Base-by-base conservation (phyloP, 2,113 vertebrate genomes). In the Pycnonotus jocosus region DNA sequence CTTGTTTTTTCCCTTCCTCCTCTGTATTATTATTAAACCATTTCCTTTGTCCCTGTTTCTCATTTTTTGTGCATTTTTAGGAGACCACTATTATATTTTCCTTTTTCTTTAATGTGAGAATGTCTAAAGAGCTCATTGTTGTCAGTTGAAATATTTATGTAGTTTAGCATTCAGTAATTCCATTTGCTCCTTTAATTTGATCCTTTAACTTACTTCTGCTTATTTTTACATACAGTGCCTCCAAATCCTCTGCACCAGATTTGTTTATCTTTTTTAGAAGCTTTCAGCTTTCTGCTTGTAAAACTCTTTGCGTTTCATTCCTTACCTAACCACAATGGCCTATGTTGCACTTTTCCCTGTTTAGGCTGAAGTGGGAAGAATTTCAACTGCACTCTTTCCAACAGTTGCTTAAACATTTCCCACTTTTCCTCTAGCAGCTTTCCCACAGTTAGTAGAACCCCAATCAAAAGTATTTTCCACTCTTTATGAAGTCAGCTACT, bases 261-360 rank as follows among this genome's bases (percentile, higher is more conserved):
- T 94, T 97, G 92, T 96, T 95, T 97, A 93, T 93, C 91, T 95
- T 96, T 95, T 94, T 95, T 42, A 94, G 93, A 96, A 97, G 92
- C 85, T 96, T 97, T 97, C 95, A 94, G 86, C 92, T 96, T 96
- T 95, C 78, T 96, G 86, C 92, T 94, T 97, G 87, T 98, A 95
- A 97, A 97, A 97, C 92, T 54, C 97, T 96, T 97, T 93, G 95
- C 95, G 86, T 97, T 90, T 93, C 90, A 96, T 97, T 97, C 92
- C 94, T 95, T 92, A 95, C 96, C 91, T 96, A 93, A 97, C 94
- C 96, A 93, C 95, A 95, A 91, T 94, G 86, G 88, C 87, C 96
- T 92, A 19, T 97, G 90, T 97, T 96, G 95, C 94, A 92, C 93
- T 95, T 95, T 94, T 92, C 81, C 92, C 84, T 95, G 84, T 86